Percentiles rank a stretch among this genome's conserved stretches.
phyloP scores from a whole-genome alignment of 2,113 vertebrate species.

The western clawed frog (Xenopus tropicalis) region DNA sequence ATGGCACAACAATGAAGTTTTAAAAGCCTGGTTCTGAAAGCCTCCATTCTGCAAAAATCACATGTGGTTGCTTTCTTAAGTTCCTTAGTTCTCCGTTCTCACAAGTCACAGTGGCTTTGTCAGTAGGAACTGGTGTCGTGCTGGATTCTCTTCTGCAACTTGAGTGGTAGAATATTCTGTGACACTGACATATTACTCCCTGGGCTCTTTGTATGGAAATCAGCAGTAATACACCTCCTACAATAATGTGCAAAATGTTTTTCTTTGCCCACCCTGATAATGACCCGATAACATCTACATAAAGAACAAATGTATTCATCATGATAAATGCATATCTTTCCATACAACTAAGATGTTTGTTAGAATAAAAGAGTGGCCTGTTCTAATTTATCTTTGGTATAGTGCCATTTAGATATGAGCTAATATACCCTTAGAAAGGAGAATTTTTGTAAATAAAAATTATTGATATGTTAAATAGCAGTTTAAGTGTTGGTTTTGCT shows the following conservation, averaged over 20 bases:
- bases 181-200: conserved; percentile 7
- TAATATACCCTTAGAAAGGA: too few relatives aligned
- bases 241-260: background rate
- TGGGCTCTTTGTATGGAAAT: conserved; percentile 20
- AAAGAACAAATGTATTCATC: background rate
- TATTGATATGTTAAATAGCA: too few relatives aligned
- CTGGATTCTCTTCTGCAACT: conserved; percentile 2
- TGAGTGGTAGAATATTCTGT: conserved; percentile 15
- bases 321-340: background rate
- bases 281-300: background rate
- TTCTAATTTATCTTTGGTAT: too few relatives aligned
- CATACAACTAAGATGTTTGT: background rate
- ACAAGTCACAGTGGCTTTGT: conserved; percentile 15
- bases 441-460: too few relatives aligned
- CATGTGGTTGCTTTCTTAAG: conserved; percentile 20
- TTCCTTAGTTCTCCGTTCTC: conserved; percentile 16
- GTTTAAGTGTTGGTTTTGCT: too few relatives aligned
- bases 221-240: background rate
- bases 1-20: conserved; percentile 35
- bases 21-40: conserved; percentile 28
- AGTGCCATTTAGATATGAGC: too few relatives aligned
- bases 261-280: background rate
- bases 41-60: conserved; percentile 16
- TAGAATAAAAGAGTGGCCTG: too few relatives aligned
- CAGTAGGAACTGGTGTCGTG: conserved; percentile 2